phyloP scores from a whole-genome alignment of 2,888 invertebrate genomes.

The Orthonevra nobilis region DNA sequence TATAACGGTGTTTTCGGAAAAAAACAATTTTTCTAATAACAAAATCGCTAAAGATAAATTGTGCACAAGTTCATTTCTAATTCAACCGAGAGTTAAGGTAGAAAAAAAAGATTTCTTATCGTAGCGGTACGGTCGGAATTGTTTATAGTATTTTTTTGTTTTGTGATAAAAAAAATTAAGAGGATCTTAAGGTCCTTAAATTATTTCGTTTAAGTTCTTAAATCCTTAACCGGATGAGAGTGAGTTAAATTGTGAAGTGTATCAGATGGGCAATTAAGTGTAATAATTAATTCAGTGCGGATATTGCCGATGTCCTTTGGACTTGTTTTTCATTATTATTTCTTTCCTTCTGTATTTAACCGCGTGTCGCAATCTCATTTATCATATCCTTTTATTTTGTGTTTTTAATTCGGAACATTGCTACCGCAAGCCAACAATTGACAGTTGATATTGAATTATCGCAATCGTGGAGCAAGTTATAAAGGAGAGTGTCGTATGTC shows the following conservation, averaged over 20 bases:
- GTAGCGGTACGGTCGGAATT: constrained; percentile 13
- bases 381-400: constrained; percentile 17
- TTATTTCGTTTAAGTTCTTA: constrained; percentile 1
- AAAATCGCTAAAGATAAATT: constrained; percentile 27
- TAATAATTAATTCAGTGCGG: constrained; percentile 51
- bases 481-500: constrained; percentile 37
- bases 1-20: constrained; percentile 69
- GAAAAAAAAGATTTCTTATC: constrained; percentile 4
- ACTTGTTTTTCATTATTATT: not conserved
- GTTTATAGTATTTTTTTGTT: not conserved
- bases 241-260: constrained; percentile 28
- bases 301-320: constrained; percentile 13
- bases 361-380: constrained; percentile 38
- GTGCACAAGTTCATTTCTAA: not conserved
- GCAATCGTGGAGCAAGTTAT: constrained; percentile 22
- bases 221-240: constrained; percentile 13
- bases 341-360: constrained; percentile 25
- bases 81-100: not conserved
- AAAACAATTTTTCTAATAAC: constrained; percentile 16
- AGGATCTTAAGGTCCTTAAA: constrained; percentile 9
- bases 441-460: constrained; percentile 68
- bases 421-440: constrained; percentile 60
- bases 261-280: constrained; percentile 44
- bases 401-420: constrained; percentile 46
- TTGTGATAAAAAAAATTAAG: not conserved